These are phyloP conservation scores for Alethe castanea DNA, from an alignment of 2,113 vertebrate species.

Conservation along the genomic window DNA sequence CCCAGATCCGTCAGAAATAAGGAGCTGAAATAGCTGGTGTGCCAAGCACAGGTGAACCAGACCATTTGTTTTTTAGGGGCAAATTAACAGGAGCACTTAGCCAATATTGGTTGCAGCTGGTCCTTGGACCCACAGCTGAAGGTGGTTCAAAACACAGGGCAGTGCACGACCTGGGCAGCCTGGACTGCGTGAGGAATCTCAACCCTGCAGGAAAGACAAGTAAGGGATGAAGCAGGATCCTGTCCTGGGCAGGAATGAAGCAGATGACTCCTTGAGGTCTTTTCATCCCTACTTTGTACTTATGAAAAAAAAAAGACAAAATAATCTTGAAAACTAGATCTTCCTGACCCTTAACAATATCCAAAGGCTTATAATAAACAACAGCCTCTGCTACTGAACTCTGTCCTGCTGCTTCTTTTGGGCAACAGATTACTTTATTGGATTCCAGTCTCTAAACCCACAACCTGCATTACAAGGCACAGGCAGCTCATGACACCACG, in stretches of 20 bases:
- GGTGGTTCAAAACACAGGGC: neutral
- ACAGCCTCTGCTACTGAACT: neutral
- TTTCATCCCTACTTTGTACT: neutral
- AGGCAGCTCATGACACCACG: neutral
- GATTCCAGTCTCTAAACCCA: neutral
- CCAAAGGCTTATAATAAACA: neutral
- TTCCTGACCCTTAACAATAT: neutral
- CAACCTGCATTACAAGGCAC: neutral
- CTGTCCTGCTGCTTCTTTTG: neutral
- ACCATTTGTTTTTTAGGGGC: neutral
- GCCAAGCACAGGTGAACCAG: neutral
- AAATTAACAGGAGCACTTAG: neutral
- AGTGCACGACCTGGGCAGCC: neutral
- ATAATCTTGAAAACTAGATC: neutral
- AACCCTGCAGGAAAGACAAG: rapidly evolving
- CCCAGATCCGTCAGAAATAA: neutral
- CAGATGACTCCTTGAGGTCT: neutral
- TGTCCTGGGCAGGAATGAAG: neutral
- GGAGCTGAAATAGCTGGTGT: neutral
- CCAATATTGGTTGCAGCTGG: neutral
- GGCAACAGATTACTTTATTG: neutral
- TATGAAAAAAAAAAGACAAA: neutral
- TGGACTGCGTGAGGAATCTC: neutral
- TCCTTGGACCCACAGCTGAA: neutral
- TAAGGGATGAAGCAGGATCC: neutral